phyloP scores from a whole-genome alignment of 2,888 invertebrate genomes.

The Caenorhabditis zanzibari region DNA sequence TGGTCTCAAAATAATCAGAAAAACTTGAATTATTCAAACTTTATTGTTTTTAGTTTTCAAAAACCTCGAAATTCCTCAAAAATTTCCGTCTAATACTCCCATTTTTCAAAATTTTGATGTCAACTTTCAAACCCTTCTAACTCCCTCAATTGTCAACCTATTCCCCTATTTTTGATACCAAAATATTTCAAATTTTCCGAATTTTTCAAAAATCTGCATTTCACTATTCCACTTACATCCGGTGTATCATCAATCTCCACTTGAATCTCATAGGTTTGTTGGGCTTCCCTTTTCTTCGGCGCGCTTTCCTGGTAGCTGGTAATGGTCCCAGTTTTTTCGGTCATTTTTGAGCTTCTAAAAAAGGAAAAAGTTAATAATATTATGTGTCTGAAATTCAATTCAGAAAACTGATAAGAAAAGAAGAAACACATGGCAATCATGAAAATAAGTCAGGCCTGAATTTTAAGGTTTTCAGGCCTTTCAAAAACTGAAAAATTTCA shows the following conservation, averaged over 20 bases:
- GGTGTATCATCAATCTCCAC: slow-evolving; percentile 63
- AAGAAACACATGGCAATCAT: not conserved
- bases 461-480: not conserved
- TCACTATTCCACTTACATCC: slow-evolving; percentile 63
- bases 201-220: too few relatives aligned
- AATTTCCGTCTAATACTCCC: too few relatives aligned
- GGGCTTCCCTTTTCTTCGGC: slow-evolving; percentile 33
- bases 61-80: too few relatives aligned
- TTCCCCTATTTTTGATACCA: not conserved
- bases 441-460: not conserved
- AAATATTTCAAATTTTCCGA: not conserved
- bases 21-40: too few relatives aligned
- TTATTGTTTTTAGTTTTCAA: too few relatives aligned
- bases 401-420: slow-evolving; percentile 21
- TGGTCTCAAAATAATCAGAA: too few relatives aligned
- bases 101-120: too few relatives aligned
- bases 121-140: not conserved
- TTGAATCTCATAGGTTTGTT: slow-evolving; percentile 58
- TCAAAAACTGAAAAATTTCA: slow-evolving; percentile 5
- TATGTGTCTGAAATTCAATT: not conserved
- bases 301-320: not conserved
- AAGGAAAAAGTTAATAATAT: not conserved
- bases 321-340: not conserved
- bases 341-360: slow-evolving; percentile 21
- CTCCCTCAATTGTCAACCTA: not conserved